Percentiles rank a stretch among this genome's conserved stretches.
Conservation (phyloP, 2,113 vertebrate genomes). For the Danionella cerebrum region DNA sequence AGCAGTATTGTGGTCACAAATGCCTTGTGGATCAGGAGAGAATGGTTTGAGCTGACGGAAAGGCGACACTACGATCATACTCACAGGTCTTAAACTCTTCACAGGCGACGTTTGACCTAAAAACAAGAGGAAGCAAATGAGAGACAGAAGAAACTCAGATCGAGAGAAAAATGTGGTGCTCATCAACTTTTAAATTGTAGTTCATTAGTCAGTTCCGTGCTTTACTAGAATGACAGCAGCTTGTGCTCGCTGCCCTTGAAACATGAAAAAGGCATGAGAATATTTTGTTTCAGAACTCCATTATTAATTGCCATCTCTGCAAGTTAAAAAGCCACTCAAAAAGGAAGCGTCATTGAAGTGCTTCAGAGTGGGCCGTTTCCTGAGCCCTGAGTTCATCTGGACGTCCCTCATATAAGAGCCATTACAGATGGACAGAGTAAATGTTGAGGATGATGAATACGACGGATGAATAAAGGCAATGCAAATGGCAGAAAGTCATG, state of each 20-base stretch:
- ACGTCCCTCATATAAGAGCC: slow-evolving; percentile 20
- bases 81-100: slow-evolving; percentile 86
- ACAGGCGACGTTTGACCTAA: slow-evolving; percentile 90
- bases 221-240: not conserved
- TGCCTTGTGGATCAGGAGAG: too few relatives aligned
- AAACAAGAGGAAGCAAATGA: slow-evolving; percentile 19
- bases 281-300: slow-evolving; percentile 15
- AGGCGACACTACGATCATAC: slow-evolving; percentile 52
- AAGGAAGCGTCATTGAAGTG: not conserved
- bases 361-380: slow-evolving; percentile 12
- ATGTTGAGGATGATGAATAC: slow-evolving; percentile 1
- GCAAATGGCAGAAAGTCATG: slow-evolving; percentile 2
- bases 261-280: not conserved
- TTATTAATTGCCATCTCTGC: slow-evolving; percentile 7
- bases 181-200: not conserved
- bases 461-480: not conserved
- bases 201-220: not conserved
- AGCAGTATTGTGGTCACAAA: too few relatives aligned
- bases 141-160: not conserved
- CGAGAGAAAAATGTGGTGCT: not conserved
- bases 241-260: not conserved
- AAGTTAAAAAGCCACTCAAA: slow-evolving; percentile 8
- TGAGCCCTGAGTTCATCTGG: slow-evolving; percentile 2
- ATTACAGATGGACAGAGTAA: slow-evolving; percentile 27
- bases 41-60: too few relatives aligned